Evolutionary conservation across 2,113 vertebrate species (phyloP).

Genomic region (Microtus ochrogaster): DNA sequence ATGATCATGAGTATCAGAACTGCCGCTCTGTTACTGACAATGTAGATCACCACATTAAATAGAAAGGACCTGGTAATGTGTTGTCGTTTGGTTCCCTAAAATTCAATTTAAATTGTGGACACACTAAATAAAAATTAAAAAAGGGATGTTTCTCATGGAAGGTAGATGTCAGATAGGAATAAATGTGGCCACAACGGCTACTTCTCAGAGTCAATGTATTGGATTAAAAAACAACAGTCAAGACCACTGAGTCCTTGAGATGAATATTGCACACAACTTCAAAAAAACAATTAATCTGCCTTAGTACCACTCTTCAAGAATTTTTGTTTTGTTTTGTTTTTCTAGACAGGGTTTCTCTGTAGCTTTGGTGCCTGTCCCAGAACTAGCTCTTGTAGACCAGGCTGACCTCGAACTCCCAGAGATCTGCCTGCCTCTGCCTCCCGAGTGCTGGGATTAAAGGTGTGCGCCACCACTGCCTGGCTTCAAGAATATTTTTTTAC

Average conservation of each 20-base stretch:
- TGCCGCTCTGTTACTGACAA: constrained; percentile 32
- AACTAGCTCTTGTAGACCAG: too few relatives aligned
- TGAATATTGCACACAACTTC: constrained; percentile 29
- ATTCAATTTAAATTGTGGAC: constrained; percentile 51
- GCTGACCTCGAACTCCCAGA: too few relatives aligned
- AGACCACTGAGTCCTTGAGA: neutral
- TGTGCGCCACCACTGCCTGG: too few relatives aligned
- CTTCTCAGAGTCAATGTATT: neutral
- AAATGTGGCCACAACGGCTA: constrained; percentile 2
- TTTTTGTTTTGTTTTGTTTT: too few relatives aligned
- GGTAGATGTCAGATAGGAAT: neutral
- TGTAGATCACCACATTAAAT: constrained; percentile 36
- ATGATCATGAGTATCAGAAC: constrained; percentile 42
- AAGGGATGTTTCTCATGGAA: constrained; percentile 39
- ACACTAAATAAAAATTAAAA: constrained; percentile 24
- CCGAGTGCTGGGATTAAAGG: too few relatives aligned
- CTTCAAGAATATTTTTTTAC: neutral
- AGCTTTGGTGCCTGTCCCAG: too few relatives aligned
- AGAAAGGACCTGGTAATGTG: constrained; percentile 33
- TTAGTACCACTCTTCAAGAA: constrained; percentile 24
- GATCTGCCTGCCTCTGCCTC: too few relatives aligned
- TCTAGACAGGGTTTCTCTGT: too few relatives aligned
- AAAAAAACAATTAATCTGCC: neutral
- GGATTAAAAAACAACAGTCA: constrained; percentile 18
- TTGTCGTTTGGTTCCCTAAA: constrained; percentile 26